phyloP scores from a whole-genome alignment of 2,797 vertebrate species.

The Semotilus atromaculatus region DNA sequence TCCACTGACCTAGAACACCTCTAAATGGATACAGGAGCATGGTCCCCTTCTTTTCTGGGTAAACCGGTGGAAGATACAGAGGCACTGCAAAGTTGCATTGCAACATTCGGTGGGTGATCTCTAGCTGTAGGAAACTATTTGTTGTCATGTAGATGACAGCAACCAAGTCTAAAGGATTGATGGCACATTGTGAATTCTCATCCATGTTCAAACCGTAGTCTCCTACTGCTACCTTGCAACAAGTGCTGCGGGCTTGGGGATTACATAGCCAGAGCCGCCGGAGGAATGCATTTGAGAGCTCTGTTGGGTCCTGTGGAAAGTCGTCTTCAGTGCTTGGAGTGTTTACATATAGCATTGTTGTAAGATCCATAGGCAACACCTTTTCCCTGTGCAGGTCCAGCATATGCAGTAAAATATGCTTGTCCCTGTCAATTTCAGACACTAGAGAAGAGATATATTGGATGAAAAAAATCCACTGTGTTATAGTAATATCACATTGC shows the following conservation, averaged over 20 bases:
- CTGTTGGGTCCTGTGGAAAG: conserved; percentile 60
- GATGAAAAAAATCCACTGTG: conserved; percentile 12
- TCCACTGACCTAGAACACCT: conserved; percentile 77
- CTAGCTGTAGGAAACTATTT: conserved; percentile 81
- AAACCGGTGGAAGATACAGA: conserved; percentile 76
- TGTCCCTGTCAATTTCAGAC: conserved; percentile 63
- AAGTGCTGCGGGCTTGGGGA: conserved; percentile 70
- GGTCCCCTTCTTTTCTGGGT: conserved; percentile 63
- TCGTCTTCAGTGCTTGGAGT: conserved; percentile 67
- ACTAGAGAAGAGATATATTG: conserved; percentile 62
- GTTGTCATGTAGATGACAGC: conserved; percentile 79
- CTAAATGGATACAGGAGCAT: conserved; percentile 84
- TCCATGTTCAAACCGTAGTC: conserved; percentile 40
- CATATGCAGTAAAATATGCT: conserved; percentile 64
- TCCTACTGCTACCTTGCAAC: conserved; percentile 46
- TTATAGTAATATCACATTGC: not conserved
- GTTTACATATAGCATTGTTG: conserved; percentile 68
- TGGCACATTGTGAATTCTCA: conserved; percentile 50
- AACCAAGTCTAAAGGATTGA: conserved; percentile 83
- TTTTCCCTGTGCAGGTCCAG: conserved; percentile 64
- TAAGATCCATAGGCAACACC: conserved; percentile 64
- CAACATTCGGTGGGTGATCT: conserved; percentile 80
- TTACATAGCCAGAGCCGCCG: conserved; percentile 72
- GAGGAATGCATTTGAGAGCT: conserved; percentile 74
- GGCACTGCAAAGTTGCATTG: conserved; percentile 86